Percentiles rank a stretch among this genome's conserved stretches.
These are phyloP conservation scores for Corapipo altera DNA, from an alignment of 2,113 vertebrate species.

Conservation along the genomic window DNA sequence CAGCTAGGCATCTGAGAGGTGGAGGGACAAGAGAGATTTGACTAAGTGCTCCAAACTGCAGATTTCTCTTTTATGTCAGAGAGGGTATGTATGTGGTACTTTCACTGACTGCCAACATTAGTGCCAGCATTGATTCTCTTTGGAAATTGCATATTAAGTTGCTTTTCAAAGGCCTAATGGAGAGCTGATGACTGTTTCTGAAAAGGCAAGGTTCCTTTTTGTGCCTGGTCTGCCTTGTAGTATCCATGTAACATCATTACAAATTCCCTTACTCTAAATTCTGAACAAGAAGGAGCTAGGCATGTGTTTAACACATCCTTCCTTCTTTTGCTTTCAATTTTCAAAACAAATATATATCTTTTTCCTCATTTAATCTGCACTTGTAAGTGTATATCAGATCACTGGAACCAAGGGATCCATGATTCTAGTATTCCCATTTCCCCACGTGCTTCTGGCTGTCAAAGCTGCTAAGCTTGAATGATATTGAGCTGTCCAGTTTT, in stretches of 20 bases:
- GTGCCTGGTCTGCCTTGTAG: neutral
- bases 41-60: neutral
- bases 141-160: neutral
- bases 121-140: neutral
- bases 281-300: neutral
- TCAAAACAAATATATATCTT: neutral
- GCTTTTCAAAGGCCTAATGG: neutral
- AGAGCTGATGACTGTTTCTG: neutral
- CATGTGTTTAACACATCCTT: neutral
- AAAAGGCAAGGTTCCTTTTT: neutral
- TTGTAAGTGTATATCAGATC: neutral
- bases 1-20: neutral
- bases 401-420: neutral
- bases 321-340: neutral
- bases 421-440: neutral
- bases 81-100: fast-evolving
- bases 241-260: neutral
- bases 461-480: neutral
- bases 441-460: neutral
- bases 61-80: neutral
- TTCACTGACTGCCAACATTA: neutral
- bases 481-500: neutral
- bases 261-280: neutral
- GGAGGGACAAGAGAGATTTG: neutral
- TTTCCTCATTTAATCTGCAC: neutral